These are phyloP conservation scores for Sebastes jordani DNA, from an alignment of 2,797 vertebrate species.

Conservation along the genomic window DNA sequence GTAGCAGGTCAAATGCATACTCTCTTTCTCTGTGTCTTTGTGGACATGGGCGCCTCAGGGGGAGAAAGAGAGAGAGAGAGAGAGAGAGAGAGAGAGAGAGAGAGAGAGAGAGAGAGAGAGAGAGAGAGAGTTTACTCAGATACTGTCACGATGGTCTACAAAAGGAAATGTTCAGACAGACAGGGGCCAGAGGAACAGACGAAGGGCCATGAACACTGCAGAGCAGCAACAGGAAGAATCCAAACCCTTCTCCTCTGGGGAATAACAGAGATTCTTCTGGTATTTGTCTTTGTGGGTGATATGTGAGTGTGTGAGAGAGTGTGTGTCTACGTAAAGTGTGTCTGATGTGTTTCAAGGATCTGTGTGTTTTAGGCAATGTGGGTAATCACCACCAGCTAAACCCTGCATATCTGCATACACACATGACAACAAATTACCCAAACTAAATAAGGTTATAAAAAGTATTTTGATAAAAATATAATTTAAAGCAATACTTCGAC, in stretches of 20 bases:
- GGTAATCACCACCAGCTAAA: not conserved
- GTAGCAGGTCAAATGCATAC: slow-evolving; percentile 60
- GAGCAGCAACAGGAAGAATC: slow-evolving; percentile 40
- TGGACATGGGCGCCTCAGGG: slow-evolving; percentile 59
- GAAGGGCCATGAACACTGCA: slow-evolving; percentile 46
- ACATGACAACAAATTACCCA: not conserved
- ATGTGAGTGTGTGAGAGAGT: not conserved
- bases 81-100: slow-evolving; percentile 19
- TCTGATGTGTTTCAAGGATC: not conserved
- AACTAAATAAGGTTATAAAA: not conserved
- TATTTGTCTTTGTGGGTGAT: slow-evolving; percentile 31
- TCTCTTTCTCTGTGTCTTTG: slow-evolving; percentile 53
- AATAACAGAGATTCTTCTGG: slow-evolving; percentile 22
- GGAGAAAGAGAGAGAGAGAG: slow-evolving; percentile 32
- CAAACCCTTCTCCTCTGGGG: slow-evolving; percentile 35
- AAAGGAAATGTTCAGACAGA: slow-evolving; percentile 67
- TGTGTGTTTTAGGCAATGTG: not conserved
- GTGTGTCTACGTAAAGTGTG: not conserved
- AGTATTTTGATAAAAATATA: not conserved
- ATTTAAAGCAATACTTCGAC: not conserved
- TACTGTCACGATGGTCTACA: slow-evolving; percentile 53
- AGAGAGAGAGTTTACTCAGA: slow-evolving; percentile 40
- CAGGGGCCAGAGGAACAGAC: slow-evolving; percentile 54
- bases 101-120: slow-evolving; percentile 18
- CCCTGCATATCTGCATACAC: not conserved